Conservation (phyloP, 2,113 vertebrate genomes). For the Piprites chloris region DNA sequence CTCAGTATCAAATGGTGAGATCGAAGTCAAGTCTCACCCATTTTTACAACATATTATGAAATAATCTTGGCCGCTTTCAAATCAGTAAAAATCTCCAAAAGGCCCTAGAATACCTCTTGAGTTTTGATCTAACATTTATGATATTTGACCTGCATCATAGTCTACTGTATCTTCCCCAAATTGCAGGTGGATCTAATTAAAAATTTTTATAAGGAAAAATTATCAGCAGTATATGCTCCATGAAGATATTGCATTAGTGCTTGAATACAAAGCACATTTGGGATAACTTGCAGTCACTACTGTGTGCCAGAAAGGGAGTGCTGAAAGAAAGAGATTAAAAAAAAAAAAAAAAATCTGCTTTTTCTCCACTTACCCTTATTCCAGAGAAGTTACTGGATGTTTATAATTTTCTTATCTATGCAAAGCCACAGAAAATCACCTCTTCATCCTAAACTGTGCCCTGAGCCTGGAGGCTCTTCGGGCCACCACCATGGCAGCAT, state of each 20-base stretch:
- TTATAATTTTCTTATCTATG: neutral
- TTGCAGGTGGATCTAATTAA: neutral
- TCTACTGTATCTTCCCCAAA: neutral
- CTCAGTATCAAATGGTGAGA: neutral
- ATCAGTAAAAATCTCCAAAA: neutral
- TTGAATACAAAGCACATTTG: neutral
- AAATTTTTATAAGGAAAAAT: neutral
- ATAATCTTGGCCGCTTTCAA: neutral
- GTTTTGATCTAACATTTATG: neutral
- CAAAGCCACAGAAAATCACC: neutral
- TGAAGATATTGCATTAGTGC: neutral
- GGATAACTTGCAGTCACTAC: neutral
- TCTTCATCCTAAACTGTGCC: neutral
- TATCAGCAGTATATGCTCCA: neutral
- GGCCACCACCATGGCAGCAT: rapidly evolving
- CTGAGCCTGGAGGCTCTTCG: neutral
- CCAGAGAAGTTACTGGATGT: neutral
- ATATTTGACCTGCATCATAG: neutral
- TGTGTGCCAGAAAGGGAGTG: neutral
- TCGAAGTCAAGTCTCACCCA: neutral
- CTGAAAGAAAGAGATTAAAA: neutral
- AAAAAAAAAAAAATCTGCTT: neutral
- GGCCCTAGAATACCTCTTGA: neutral
- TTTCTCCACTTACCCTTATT: neutral
- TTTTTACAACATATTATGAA: neutral